phyloP scores from a whole-genome alignment of 2,113 vertebrate genomes.

The Myrmecophaga tridactyla region DNA sequence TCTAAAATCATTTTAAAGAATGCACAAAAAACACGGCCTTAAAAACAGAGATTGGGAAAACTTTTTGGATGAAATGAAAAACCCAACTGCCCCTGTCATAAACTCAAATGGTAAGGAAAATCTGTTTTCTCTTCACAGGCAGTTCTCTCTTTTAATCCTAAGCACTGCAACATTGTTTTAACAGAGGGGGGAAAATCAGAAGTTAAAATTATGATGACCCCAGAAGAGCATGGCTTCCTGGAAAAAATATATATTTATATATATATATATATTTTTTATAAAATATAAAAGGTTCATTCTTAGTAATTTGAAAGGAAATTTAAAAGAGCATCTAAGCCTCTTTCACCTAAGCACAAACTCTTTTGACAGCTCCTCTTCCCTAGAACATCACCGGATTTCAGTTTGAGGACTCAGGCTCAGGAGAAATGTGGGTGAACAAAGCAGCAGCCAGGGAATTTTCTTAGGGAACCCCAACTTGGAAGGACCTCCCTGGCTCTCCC shows the following conservation, averaged over 20 bases:
- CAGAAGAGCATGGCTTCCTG: neutral
- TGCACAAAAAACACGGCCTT: neutral
- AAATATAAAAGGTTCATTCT: too few species aligned
- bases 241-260: neutral
- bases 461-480: rapidly evolving
- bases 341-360: neutral
- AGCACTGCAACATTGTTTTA: rapidly evolving
- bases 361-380: neutral
- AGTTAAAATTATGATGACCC: neutral
- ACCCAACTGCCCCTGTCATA: rapidly evolving
- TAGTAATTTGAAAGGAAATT: neutral
- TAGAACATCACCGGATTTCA: rapidly evolving
- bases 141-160: neutral
- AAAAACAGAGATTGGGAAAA: neutral
- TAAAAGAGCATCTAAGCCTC: neutral
- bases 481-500: neutral
- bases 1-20: neutral
- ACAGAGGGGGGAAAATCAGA: too few species aligned
- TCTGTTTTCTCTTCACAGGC: rapidly evolving
- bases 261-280: too few species aligned
- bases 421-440: neutral
- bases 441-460: rapidly evolving
- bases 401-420: rapidly evolving
- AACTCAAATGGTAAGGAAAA: neutral
- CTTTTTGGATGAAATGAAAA: rapidly evolving